A percentile compares a stretch with the other conserved stretches of the same genome.
Conservation (phyloP, 2,797 vertebrate genomes). For the Urocyon cinereoargenteus region DNA sequence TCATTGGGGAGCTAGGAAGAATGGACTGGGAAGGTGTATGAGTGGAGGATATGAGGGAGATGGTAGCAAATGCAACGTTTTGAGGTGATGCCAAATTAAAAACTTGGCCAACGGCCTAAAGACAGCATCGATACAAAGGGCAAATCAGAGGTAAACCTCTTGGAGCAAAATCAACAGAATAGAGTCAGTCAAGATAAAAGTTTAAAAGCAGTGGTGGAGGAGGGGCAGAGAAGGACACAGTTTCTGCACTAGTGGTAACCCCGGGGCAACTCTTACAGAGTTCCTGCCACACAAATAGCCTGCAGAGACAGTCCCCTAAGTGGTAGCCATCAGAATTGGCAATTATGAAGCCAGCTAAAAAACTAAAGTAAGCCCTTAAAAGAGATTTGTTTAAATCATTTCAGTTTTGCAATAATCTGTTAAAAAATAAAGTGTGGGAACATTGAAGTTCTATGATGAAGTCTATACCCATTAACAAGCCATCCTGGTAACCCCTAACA, state of each 20-base stretch:
- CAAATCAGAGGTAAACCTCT: background rate
- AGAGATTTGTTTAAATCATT: conserved; percentile 5
- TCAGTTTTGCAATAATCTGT: conserved; percentile 11
- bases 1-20: fast-evolving
- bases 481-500: background rate
- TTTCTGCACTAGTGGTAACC: background rate
- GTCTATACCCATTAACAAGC: background rate
- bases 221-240: background rate
- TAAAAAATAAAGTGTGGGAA: conserved; percentile 16
- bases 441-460: background rate
- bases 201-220: background rate
- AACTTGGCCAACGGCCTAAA: background rate
- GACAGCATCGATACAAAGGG: background rate
- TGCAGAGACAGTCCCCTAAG: background rate
- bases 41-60: background rate
- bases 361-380: background rate
- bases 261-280: background rate
- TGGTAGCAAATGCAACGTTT: background rate
- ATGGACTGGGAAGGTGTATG: background rate
- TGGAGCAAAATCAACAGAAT: background rate
- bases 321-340: background rate
- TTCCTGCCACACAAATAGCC: background rate
- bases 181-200: background rate
- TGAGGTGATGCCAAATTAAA: background rate
- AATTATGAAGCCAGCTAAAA: background rate